Evolutionary conservation across 1,140 invertebrate species (phyloP).

Genomic region (Halesus radiatus): DNA sequence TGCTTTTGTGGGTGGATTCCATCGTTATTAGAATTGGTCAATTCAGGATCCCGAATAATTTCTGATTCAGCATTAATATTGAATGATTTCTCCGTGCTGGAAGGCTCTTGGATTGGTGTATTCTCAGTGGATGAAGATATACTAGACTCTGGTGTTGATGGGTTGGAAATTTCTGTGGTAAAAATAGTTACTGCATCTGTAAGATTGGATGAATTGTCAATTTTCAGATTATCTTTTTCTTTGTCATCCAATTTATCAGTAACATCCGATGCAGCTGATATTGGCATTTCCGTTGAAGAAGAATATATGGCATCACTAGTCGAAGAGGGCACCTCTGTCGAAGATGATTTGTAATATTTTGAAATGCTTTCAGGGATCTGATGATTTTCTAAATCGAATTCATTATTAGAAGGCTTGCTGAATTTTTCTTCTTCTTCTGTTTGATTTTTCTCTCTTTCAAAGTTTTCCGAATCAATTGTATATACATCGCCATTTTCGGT

Average conservation of each 20-base stretch:
- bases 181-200: conserved; percentile 41
- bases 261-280: neutral
- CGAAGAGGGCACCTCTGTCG: neutral
- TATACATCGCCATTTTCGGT: conserved; percentile 22
- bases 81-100: neutral
- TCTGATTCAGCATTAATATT: conserved; percentile 5
- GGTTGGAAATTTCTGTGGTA: conserved; percentile 35
- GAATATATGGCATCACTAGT: neutral
- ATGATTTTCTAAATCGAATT: neutral
- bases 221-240: conserved; percentile 1
- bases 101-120: neutral
- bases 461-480: conserved; percentile 9
- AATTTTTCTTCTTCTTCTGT: neutral
- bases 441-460: conserved; percentile 7
- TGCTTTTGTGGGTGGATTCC: conserved; percentile 49
- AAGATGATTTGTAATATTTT: conserved; percentile 14
- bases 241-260: neutral
- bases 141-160: conserved; percentile 4
- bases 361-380: conserved; percentile 14
- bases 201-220: neutral
- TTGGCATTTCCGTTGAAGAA: neutral
- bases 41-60: conserved; percentile 28
- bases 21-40: conserved; percentile 10
- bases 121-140: conserved; percentile 22
- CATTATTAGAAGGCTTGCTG: neutral